These are phyloP conservation scores for Odobenus rosmarus DNA, from an alignment of 2,113 vertebrate genomes.

Conservation along the genomic window DNA sequence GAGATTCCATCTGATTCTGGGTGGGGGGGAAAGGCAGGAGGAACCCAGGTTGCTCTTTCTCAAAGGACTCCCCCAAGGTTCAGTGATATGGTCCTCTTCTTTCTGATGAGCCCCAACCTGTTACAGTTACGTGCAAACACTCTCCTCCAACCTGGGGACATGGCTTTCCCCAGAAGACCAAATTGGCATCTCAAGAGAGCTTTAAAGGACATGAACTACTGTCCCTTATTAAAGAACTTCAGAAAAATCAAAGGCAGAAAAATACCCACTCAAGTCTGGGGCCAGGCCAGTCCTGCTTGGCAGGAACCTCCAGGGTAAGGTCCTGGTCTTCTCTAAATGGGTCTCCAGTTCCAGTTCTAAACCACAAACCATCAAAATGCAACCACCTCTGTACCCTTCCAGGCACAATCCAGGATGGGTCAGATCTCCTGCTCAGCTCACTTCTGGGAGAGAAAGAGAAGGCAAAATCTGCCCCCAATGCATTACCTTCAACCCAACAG, in stretches of 20 bases:
- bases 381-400: background rate
- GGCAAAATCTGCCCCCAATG: background rate
- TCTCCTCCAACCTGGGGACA: background rate
- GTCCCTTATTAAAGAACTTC: background rate
- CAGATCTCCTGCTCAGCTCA: background rate
- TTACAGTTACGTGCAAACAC: background rate
- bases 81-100: background rate
- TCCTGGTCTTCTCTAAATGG: background rate
- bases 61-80: background rate
- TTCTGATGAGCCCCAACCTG: background rate
- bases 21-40: fast-evolving
- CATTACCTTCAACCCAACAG: background rate
- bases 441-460: background rate
- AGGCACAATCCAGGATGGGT: background rate
- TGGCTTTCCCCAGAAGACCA: background rate
- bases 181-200: background rate
- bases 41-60: background rate
- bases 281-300: background rate
- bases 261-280: background rate
- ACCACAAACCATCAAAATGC: background rate
- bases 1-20: background rate
- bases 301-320: background rate
- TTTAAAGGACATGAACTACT: background rate
- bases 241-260: conserved; percentile 24
- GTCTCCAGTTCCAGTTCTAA: background rate